Percentiles rank a stretch among this genome's conserved stretches.
Evolutionary conservation across 2,113 vertebrate species (phyloP).

Genomic region (Gila orcuttii): DNA sequence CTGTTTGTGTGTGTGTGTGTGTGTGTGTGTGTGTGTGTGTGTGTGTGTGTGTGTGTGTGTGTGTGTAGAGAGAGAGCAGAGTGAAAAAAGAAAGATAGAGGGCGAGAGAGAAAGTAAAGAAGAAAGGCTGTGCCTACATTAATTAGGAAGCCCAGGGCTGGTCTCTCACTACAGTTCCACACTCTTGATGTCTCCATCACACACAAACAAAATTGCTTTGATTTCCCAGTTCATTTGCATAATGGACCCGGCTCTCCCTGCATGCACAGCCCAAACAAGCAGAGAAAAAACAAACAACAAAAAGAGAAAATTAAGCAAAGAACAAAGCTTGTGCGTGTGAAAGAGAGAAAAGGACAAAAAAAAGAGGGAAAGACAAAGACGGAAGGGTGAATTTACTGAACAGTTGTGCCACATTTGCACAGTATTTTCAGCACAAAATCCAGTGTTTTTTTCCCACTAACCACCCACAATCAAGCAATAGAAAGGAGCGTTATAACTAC

Average conservation of each 20-base stretch:
- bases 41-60: background rate
- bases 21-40: background rate
- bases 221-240: slow-evolving; percentile 30
- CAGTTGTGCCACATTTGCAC: background rate
- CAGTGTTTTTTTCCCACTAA: background rate
- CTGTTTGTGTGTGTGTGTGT: background rate
- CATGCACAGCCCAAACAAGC: background rate
- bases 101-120: slow-evolving; percentile 3
- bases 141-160: slow-evolving; percentile 28
- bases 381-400: background rate
- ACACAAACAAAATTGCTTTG: slow-evolving; percentile 34
- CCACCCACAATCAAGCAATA: background rate
- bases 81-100: background rate
- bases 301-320: slow-evolving; percentile 31
- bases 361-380: background rate
- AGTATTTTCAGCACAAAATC: background rate
- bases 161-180: slow-evolving; percentile 7
- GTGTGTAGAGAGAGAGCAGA: background rate
- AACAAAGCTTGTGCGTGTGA: background rate
- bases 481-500: background rate
- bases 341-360: background rate
- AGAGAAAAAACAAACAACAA: slow-evolving; percentile 1
- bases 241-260: slow-evolving; percentile 2
- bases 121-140: slow-evolving; percentile 18
- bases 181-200: slow-evolving; percentile 31